These are phyloP conservation scores for Nephila pilipes DNA, from an alignment of 1,140 invertebrate genomes.

Conservation along the genomic window DNA sequence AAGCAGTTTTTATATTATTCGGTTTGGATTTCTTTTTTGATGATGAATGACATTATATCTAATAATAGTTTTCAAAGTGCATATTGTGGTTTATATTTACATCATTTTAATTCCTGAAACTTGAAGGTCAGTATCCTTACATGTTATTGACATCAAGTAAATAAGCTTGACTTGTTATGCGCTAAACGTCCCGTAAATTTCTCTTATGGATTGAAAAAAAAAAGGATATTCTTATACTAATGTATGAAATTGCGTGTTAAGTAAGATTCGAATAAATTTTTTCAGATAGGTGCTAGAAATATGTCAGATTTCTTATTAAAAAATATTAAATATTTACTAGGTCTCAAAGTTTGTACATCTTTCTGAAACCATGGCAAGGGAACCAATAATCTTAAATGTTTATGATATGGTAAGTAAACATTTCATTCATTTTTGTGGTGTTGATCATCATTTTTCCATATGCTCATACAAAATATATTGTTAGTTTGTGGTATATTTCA, in stretches of 20 bases:
- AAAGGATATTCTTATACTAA: no score
- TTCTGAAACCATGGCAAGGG: slow-evolving; percentile 85
- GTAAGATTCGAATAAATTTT: background rate
- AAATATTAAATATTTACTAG: background rate
- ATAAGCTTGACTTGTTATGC: no score
- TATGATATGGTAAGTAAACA: slow-evolving; percentile 85
- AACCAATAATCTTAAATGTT: slow-evolving; percentile 93
- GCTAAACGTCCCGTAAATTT: no score
- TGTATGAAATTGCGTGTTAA: no score
- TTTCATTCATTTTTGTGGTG: slow-evolving; percentile 17
- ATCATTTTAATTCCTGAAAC: background rate
- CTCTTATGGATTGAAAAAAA: no score
- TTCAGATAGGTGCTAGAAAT: background rate
- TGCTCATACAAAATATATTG: background rate
- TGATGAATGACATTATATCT: background rate
- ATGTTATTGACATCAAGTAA: no score
- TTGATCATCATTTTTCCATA: background rate
- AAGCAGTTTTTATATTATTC: background rate
- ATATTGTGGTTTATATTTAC: background rate
- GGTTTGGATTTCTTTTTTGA: background rate
- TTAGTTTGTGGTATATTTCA: no score
- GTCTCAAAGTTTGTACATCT: background rate
- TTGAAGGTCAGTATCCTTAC: background rate
- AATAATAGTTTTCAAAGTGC: background rate
- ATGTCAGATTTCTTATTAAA: background rate